These are phyloP conservation scores for Anthrax anthrax DNA, from an alignment of 2,888 invertebrate species.

Conservation along the genomic window DNA sequence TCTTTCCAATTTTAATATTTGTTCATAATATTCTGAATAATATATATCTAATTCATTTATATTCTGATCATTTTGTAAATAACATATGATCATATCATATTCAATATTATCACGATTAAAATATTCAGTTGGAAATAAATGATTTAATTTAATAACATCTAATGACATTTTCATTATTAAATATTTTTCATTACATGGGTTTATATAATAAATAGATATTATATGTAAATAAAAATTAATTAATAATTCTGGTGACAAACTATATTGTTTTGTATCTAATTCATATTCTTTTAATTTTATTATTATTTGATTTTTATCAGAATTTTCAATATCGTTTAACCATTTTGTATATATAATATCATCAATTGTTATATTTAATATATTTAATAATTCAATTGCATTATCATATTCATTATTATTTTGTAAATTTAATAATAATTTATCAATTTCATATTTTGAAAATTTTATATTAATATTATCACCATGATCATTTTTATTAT, in stretches of 20 bases:
- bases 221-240: conserved; percentile 48
- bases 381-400: conserved; percentile 39
- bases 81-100: conserved; percentile 31
- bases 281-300: conserved; percentile 46
- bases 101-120: conserved; percentile 33
- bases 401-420: conserved; percentile 35
- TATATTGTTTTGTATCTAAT: conserved; percentile 42
- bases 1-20: conserved; percentile 28
- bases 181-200: conserved; percentile 35
- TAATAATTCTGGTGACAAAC: conserved; percentile 45
- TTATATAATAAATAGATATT: conserved; percentile 36
- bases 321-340: conserved; percentile 34
- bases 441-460: conserved; percentile 32
- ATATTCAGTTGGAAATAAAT: conserved; percentile 30
- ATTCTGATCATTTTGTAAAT: conserved; percentile 19
- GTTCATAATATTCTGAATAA: conserved; percentile 32
- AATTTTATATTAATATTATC: not conserved
- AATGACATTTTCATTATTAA: conserved; percentile 29
- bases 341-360: conserved; percentile 38
- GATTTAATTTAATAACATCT: conserved; percentile 29
- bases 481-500: not conserved
- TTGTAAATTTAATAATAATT: conserved; percentile 36
- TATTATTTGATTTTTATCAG: conserved; percentile 29
- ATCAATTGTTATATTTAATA: conserved; percentile 33
- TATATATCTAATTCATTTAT: conserved; percentile 21